A percentile compares a stretch with the other conserved stretches of the same genome.
Conservation (phyloP, 2,888 invertebrate genomes). For the Formica aserva region DNA sequence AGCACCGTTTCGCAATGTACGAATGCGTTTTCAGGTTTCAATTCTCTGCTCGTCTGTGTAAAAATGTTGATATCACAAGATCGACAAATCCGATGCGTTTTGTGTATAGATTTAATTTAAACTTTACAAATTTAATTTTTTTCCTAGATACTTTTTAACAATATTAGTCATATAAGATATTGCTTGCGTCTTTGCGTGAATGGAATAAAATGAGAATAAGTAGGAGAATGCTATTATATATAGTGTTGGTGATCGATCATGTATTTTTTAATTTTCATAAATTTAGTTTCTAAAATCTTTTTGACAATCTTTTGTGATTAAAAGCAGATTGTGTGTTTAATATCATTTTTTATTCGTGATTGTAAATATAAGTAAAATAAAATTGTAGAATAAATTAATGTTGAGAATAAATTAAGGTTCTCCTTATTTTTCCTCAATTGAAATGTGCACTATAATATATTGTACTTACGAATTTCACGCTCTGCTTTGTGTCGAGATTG, state of each 20-base stretch:
- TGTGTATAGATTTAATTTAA: background rate
- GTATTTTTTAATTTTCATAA: background rate
- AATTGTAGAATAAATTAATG: constrained; percentile 19
- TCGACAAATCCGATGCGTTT: background rate
- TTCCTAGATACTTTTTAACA: background rate
- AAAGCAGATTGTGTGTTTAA: background rate
- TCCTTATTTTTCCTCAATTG: background rate
- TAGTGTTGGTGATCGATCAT: background rate
- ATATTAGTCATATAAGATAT: background rate
- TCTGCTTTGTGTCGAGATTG: background rate
- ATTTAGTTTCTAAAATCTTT: background rate
- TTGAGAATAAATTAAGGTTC: background rate
- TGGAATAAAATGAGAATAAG: background rate
- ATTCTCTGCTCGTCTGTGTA: background rate
- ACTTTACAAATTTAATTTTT: background rate
- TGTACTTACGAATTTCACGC: background rate
- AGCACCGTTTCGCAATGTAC: background rate
- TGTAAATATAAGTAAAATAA: constrained; percentile 31
- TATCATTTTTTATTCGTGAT: background rate
- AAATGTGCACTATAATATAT: constrained; percentile 4
- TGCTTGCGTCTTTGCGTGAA: background rate
- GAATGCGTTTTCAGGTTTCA: background rate
- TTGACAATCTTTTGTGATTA: background rate
- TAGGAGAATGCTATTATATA: background rate
- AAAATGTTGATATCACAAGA: background rate